Evolutionary conservation across 1,140 invertebrate genomes (phyloP).

Genomic region (Argopecten irradians): DNA sequence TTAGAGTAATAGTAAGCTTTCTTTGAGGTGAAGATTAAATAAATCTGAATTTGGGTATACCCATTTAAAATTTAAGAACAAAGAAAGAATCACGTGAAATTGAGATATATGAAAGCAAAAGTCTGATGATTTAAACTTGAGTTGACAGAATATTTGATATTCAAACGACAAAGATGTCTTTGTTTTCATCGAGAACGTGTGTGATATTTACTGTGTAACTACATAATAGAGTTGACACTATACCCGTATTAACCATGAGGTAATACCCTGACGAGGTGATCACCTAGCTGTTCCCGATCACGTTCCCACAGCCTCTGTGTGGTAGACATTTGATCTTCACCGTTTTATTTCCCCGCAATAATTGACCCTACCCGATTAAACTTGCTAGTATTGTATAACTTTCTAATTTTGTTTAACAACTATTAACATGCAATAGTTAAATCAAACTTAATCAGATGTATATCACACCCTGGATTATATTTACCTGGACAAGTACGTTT

Average conservation of each 20-base stretch:
- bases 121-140: not conserved
- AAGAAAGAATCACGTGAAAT: not conserved
- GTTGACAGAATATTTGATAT: not conserved
- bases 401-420: constrained; percentile 12
- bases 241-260: not conserved
- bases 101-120: not conserved
- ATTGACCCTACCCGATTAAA: not conserved
- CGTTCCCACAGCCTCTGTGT: constrained; percentile 11
- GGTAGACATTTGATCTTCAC: constrained; percentile 1
- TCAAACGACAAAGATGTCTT: not conserved
- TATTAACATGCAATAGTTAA: not conserved
- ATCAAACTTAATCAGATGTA: not conserved
- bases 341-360: not conserved
- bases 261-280: not conserved
- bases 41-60: too few relatives aligned
- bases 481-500: not conserved
- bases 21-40: not conserved
- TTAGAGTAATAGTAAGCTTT: not conserved
- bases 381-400: not conserved
- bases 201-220: not conserved
- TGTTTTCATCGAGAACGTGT: not conserved
- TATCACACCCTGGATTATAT: not conserved
- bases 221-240: not conserved
- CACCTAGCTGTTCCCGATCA: not conserved
- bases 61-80: not conserved